Conservation (phyloP, 2,113 vertebrate species). For the Pituophis catenifer region DNA sequence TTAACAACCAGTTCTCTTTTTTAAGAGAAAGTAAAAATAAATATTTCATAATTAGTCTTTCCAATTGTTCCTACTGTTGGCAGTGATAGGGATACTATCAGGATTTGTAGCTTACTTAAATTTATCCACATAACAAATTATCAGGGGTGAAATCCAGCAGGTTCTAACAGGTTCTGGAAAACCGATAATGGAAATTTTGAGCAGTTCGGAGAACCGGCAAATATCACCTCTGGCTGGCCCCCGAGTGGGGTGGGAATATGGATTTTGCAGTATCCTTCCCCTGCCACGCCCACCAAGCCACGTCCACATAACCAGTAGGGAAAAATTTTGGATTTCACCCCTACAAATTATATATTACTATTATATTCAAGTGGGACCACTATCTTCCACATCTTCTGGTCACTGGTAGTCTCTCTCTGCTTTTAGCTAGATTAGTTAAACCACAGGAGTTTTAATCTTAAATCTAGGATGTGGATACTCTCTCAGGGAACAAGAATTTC, state of each 20-base stretch:
- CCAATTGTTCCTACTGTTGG: neutral
- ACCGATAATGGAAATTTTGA: no score
- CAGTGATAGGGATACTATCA: neutral
- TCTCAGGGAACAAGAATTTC: neutral
- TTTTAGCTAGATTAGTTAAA: neutral
- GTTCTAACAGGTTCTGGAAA: no score
- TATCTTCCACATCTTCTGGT: neutral
- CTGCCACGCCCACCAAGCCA: no score
- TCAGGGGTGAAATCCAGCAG: no score
- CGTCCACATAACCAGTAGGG: no score
- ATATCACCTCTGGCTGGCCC: no score
- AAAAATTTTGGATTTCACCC: no score
- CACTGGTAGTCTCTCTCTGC: neutral
- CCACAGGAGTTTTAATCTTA: constrained; percentile 3
- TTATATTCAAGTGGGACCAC: neutral
- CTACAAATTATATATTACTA: neutral
- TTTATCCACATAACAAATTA: neutral
- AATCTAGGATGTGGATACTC: neutral
- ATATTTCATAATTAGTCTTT: neutral
- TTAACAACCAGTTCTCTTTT: neutral
- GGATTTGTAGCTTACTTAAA: neutral
- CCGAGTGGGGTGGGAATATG: no score
- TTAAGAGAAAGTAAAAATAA: neutral
- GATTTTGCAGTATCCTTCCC: no score
- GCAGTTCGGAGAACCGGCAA: no score